Conservation (phyloP, 2,888 invertebrate genomes). For the Myopa testacea region DNA sequence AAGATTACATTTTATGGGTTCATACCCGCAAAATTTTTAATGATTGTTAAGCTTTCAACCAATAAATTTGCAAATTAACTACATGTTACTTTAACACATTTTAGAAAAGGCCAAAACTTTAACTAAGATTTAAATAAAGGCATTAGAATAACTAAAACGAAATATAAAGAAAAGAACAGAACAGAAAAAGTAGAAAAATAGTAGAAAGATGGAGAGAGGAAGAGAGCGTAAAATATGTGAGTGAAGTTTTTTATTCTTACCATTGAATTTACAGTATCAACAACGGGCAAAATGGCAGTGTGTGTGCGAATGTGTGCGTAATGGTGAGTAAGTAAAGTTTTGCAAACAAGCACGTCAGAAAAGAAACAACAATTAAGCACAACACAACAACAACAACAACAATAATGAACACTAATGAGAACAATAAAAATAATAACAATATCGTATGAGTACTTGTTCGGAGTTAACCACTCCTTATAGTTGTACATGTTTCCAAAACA, state of each 20-base stretch:
- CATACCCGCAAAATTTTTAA: too few species aligned
- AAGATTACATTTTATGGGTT: too few species aligned
- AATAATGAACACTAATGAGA: conserved; percentile 26
- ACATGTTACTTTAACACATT: neutral
- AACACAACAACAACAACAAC: conserved; percentile 44
- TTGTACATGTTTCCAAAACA: conserved; percentile 28
- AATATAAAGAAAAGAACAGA: neutral
- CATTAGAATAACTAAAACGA: neutral
- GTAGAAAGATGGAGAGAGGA: neutral
- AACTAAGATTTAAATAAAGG: neutral
- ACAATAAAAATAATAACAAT: conserved; percentile 18
- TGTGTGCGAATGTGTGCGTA: conserved; percentile 7
- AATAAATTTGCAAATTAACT: too few species aligned
- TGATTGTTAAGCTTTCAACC: too few species aligned
- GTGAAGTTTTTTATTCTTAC: conserved; percentile 31
- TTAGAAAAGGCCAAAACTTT: neutral
- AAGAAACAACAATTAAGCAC: conserved; percentile 37
- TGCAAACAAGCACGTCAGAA: conserved; percentile 5
- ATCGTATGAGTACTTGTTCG: neutral
- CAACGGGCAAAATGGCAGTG: conserved; percentile 34
- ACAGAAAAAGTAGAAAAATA: too few species aligned
- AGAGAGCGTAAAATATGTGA: conserved; percentile 1
- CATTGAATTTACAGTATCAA: conserved; percentile 34
- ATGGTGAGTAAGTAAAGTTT: conserved; percentile 4
- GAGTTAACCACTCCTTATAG: neutral